Evolutionary conservation across 2,797 vertebrate genomes (phyloP).

Genomic region (Scarus forsteni): DNA sequence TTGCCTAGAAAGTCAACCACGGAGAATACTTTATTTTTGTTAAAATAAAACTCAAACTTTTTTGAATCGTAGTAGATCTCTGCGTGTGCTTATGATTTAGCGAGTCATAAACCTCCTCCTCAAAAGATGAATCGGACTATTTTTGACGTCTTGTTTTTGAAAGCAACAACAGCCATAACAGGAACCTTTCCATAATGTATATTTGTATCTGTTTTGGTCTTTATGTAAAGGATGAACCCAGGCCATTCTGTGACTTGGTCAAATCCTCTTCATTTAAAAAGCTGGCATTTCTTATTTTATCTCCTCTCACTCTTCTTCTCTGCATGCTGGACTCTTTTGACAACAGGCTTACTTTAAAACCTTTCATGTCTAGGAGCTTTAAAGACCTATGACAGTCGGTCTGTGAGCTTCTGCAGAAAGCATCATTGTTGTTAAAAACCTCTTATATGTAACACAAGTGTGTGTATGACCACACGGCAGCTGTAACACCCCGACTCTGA

Average conservation of each 20-base stretch:
- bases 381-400: not conserved
- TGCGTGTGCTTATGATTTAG: no score
- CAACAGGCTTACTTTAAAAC: conserved; percentile 9
- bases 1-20: no score
- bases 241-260: not conserved
- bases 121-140: no score
- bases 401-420: conserved; percentile 1
- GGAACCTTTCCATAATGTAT: no score
- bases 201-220: no score
- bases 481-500: not conserved
- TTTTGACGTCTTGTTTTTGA: no score
- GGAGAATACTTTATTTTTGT: no score
- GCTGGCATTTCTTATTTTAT: conserved; percentile 14
- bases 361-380: conserved; percentile 11
- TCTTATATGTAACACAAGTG: not conserved
- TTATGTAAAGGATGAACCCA: no score
- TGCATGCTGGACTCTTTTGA: conserved; percentile 1
- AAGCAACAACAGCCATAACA: no score
- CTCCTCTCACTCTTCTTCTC: not conserved
- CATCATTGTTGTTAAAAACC: conserved; percentile 13
- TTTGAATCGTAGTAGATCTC: no score
- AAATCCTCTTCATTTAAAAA: conserved; percentile 1
- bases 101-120: no score
- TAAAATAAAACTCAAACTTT: no score
- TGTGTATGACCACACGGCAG: not conserved